phyloP scores from a whole-genome alignment of 1,140 invertebrate species.

The Camponotus vicinus region DNA sequence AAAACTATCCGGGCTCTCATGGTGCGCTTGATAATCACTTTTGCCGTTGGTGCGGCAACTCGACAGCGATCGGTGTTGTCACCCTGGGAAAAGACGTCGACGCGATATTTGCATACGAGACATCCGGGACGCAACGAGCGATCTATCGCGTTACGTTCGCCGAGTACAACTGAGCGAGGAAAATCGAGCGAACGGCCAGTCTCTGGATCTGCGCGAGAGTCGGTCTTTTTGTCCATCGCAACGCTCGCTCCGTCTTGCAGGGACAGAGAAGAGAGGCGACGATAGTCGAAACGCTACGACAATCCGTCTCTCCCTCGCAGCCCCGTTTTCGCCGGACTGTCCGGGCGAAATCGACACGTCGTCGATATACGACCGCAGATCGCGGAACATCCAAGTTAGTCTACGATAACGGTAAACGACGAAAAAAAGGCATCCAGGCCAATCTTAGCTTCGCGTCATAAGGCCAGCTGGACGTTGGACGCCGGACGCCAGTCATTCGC shows the following conservation, averaged over 20 bases:
- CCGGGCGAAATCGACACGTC: constrained; percentile 62
- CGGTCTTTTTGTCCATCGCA: constrained; percentile 35
- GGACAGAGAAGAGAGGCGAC: background rate
- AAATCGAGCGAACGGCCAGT: constrained; percentile 32
- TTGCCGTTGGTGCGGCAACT: background rate
- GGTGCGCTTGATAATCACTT: constrained; percentile 49
- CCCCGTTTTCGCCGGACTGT: background rate
- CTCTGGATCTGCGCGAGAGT: constrained; percentile 25
- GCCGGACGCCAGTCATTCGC: constrained; percentile 40
- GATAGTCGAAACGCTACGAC: constrained; percentile 22
- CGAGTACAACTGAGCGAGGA: constrained; percentile 42
- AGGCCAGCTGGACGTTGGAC: background rate
- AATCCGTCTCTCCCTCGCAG: background rate
- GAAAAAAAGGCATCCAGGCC: constrained; percentile 82
- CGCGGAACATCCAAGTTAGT: constrained; percentile 72
- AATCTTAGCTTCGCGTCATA: constrained; percentile 61
- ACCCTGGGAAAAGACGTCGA: constrained; percentile 18
- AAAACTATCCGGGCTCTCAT: constrained; percentile 61
- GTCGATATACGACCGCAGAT: constrained; percentile 49
- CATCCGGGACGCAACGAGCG: constrained; percentile 28
- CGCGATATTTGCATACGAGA: background rate
- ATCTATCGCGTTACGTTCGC: constrained; percentile 34
- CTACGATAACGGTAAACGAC: constrained; percentile 79
- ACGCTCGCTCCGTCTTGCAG: background rate
- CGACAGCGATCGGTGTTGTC: constrained; percentile 27